Base-by-base conservation (phyloP, 2,888 invertebrate species). In the Geophilus truncorum region DNA sequence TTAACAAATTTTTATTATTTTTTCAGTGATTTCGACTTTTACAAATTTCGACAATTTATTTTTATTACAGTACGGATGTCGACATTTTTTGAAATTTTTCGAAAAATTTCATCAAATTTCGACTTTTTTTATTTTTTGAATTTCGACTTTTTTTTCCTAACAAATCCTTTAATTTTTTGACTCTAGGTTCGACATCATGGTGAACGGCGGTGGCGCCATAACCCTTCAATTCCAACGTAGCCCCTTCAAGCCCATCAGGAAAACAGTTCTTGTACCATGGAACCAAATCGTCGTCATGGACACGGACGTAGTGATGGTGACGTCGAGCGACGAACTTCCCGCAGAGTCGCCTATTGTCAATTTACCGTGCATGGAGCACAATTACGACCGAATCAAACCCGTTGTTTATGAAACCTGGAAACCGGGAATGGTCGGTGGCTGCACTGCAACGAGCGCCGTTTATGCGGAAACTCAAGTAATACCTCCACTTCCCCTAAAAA, bases 161-260 rank as follows among this genome's bases (percentile, higher is more conserved):
- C n/a, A n/a, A n/a, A n/a, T n/a, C n/a, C n/a, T n/a, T n/a, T n/a
- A 7, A 21, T 62, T 18, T 51, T 18, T 28, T 70, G 7, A 6
- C n/a, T 70, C 3, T 83, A 89, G 88, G 83, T 99, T 99, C 89
- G 99, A 99, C 89, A 90, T 99, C 79, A 90, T 99, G 86, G 98
- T 99, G 18, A 99, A 99, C 88, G 99, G 99, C n/a, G 99, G 98
- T 0, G 97, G 97, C 0, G 96, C 97, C 0, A 95, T 99, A 1
- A 96, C 95, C 0, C 89, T 99, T 79, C 95, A 96, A 86, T 98
- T 99, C 86, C 96, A 97, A 81, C 90, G 96, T 82, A 93, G 94
- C 62, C 96, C 96, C 0, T 96, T 96, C 88, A 92, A 94, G 83
- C 92, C 95, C 0, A 94, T 94, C 84, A 93, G 92, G 75, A 92